These are phyloP conservation scores for Cynopterus brachyotis DNA, from an alignment of 2,113 vertebrate genomes.

Conservation along the genomic window DNA sequence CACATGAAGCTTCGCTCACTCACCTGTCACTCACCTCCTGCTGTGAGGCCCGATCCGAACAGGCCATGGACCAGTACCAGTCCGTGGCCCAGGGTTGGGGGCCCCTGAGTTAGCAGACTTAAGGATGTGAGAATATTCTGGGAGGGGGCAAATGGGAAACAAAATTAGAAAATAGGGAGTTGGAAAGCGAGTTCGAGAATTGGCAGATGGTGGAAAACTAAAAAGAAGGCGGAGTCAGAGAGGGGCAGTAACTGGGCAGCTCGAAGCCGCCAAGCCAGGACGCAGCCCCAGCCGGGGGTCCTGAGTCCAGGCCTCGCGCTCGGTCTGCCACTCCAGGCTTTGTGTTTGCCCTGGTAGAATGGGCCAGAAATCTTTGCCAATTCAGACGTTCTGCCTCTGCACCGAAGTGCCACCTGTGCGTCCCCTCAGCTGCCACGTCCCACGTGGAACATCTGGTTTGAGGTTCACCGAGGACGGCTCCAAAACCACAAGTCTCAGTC, in stretches of 20 bases:
- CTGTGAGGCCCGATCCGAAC: too few relatives aligned
- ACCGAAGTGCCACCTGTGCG: background rate
- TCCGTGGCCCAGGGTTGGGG: too few relatives aligned
- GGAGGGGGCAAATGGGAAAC: background rate
- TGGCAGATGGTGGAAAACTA: background rate
- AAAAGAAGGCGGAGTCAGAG: background rate
- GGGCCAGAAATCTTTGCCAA: background rate
- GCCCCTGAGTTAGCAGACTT: background rate
- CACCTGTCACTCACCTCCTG: too few relatives aligned
- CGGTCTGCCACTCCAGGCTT: rapidly evolving
- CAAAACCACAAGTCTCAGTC: background rate
- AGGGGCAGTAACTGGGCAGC: background rate
- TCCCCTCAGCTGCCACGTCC: background rate
- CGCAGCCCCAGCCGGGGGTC: background rate
- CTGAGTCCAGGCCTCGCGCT: background rate
- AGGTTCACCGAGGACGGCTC: background rate
- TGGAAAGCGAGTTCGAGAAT: background rate
- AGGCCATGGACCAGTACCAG: too few relatives aligned
- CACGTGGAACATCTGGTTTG: background rate
- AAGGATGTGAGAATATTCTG: background rate
- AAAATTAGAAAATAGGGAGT: background rate
- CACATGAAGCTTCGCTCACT: too few relatives aligned
- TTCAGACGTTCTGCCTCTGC: background rate
- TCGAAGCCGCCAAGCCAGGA: background rate
- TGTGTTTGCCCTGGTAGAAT: rapidly evolving